Evolutionary conservation across 2,797 vertebrate genomes (phyloP).

Genomic region (Simalia tracyae): DNA sequence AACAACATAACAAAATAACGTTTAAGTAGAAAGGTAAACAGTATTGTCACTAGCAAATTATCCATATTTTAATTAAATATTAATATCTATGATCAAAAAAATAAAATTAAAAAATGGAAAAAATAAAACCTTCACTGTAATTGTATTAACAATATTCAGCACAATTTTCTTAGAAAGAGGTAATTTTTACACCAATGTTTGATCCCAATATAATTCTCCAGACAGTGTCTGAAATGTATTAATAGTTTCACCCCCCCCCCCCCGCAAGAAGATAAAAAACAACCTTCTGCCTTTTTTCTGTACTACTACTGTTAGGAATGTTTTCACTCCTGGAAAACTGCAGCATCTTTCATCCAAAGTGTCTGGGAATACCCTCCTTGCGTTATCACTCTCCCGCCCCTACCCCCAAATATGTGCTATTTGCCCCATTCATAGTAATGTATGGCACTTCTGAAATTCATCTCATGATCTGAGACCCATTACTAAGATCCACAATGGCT

Average conservation of each 20-base stretch:
- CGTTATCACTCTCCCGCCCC: not conserved
- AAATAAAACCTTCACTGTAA: constrained; percentile 57
- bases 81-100: constrained; percentile 52
- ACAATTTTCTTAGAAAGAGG: constrained; percentile 63
- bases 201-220: constrained; percentile 59
- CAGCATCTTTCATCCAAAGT: constrained; percentile 24
- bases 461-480: constrained; percentile 38
- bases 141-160: constrained; percentile 60
- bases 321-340: constrained; percentile 20
- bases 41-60: constrained; percentile 71
- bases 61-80: constrained; percentile 61
- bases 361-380: constrained; percentile 33
- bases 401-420: not conserved
- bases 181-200: constrained; percentile 56
- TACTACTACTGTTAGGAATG: constrained; percentile 32
- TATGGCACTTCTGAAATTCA: not conserved
- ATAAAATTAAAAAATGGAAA: constrained; percentile 37
- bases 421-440: constrained; percentile 24
- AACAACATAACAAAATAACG: constrained; percentile 58
- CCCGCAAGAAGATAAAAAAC: not conserved
- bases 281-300: constrained; percentile 25
- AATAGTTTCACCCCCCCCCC: not conserved
- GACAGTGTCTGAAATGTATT: constrained; percentile 42
- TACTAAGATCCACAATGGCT: not conserved
- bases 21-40: constrained; percentile 76